Conservation (phyloP, 92 coral and sea anemone species). For the Porites divaricata region DNA sequence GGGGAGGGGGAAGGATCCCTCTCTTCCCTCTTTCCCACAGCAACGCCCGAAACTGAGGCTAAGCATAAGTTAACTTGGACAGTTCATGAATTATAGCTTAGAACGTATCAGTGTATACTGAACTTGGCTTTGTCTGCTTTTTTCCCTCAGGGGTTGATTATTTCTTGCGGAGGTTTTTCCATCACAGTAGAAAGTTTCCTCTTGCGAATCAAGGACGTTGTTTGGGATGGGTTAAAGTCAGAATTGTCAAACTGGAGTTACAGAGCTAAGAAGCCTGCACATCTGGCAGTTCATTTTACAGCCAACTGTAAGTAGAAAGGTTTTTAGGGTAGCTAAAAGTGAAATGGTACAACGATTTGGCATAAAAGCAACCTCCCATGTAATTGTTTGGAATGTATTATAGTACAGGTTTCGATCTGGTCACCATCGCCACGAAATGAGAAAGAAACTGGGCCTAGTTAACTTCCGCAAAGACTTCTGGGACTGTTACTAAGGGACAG, state of each 20-base stretch:
- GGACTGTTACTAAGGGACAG: too few relatives aligned
- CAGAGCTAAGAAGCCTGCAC: slow-evolving; percentile 78
- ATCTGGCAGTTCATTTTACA: slow-evolving; percentile 84
- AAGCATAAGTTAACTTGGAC: background rate
- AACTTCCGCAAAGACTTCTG: too few relatives aligned
- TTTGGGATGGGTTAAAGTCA: slow-evolving; percentile 88
- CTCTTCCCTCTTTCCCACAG: too few relatives aligned
- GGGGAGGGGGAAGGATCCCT: background rate
- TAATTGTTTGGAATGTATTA: too few relatives aligned
- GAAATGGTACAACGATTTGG: too few relatives aligned
- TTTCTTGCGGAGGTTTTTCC: slow-evolving; percentile 88
- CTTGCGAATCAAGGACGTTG: slow-evolving; percentile 82
- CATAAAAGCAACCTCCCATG: too few relatives aligned
- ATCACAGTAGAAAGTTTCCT: slow-evolving; percentile 90
- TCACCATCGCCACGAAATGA: too few relatives aligned
- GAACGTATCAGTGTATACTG: background rate
- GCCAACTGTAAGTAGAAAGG: slow-evolving; percentile 62
- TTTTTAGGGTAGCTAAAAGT: too few relatives aligned
- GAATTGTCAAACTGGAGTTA: slow-evolving; percentile 94
- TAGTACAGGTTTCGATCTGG: too few relatives aligned
- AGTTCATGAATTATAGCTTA: background rate
- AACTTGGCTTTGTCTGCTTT: background rate
- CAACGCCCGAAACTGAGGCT: too few relatives aligned
- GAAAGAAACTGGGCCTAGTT: too few relatives aligned
- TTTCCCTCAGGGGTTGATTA: slow-evolving; percentile 78